phyloP scores from a whole-genome alignment of 2,113 vertebrate species.

The Pygoscelis antarcticus region DNA sequence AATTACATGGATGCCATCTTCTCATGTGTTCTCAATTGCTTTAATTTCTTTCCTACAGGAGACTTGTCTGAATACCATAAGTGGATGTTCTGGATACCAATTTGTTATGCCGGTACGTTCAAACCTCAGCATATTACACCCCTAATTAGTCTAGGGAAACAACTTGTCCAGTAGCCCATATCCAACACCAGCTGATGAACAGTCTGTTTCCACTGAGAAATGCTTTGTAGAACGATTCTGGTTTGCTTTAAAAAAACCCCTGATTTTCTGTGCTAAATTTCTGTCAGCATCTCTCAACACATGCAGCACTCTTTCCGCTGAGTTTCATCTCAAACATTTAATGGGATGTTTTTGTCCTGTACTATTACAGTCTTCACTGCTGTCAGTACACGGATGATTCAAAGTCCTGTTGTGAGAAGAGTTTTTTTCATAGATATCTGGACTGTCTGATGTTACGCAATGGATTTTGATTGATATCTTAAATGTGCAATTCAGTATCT shows the following conservation, averaged over 20 bases:
- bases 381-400: background rate
- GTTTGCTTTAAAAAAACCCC: background rate
- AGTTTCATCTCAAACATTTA: background rate
- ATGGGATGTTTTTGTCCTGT: background rate
- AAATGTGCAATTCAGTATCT: background rate
- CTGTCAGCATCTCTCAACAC: background rate
- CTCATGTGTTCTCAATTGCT: background rate
- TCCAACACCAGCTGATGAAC: background rate
- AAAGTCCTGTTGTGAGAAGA: background rate
- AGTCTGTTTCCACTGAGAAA: background rate
- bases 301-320: background rate
- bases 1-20: background rate
- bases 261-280: background rate
- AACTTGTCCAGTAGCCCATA: background rate
- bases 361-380: too few species aligned
- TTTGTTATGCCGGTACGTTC: background rate
- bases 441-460: background rate
- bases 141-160: background rate
- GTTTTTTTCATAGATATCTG: background rate
- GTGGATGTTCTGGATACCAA: background rate
- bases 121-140: background rate
- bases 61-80: background rate
- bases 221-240: background rate
- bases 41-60: background rate
- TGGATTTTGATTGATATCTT: background rate